A percentile compares a stretch with the other conserved stretches of the same genome.
Evolutionary conservation across 1,140 invertebrate genomes (phyloP).

Genomic region (Pararge aegeria): DNA sequence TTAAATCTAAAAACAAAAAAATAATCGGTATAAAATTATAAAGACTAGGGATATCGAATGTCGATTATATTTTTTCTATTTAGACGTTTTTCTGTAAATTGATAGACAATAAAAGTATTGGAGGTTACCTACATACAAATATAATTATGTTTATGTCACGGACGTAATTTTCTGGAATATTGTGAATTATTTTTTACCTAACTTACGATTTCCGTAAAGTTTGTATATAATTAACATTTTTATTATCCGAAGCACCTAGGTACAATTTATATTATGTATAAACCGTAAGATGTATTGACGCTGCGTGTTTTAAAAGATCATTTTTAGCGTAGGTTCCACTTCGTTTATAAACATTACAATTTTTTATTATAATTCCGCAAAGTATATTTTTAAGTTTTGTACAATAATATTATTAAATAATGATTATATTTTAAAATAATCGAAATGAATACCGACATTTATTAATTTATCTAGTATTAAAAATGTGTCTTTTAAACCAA

Average conservation of each 20-base stretch:
- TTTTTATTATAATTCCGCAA: background rate
- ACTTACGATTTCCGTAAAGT: background rate
- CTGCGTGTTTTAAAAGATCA: constrained; percentile 34
- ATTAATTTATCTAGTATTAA: constrained; percentile 4
- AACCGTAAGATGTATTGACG: constrained; percentile 30
- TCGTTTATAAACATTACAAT: background rate
- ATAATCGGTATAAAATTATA: too few relatives aligned
- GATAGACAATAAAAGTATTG: background rate
- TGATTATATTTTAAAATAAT: background rate
- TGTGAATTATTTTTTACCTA: constrained; percentile 12
- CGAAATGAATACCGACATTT: background rate
- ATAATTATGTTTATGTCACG: too few relatives aligned
- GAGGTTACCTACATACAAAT: too few relatives aligned
- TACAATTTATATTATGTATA: constrained; percentile 52
- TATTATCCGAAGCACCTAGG: constrained; percentile 53
- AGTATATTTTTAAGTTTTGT: constrained; percentile 4
- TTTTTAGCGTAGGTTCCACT: constrained; percentile 15
- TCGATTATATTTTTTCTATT: too few relatives aligned
- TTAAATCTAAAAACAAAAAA: background rate
- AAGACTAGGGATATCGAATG: too few relatives aligned
- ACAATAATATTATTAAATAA: background rate
- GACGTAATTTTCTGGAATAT: constrained; percentile 5
- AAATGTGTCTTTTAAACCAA: constrained; percentile 45
- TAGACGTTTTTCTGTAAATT: too few relatives aligned
- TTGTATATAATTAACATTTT: constrained; percentile 4